Percentiles rank a stretch among this genome's conserved stretches.
Evolutionary conservation across 2,888 invertebrate genomes (phyloP).

Genomic region (Eupsilia transversa): DNA sequence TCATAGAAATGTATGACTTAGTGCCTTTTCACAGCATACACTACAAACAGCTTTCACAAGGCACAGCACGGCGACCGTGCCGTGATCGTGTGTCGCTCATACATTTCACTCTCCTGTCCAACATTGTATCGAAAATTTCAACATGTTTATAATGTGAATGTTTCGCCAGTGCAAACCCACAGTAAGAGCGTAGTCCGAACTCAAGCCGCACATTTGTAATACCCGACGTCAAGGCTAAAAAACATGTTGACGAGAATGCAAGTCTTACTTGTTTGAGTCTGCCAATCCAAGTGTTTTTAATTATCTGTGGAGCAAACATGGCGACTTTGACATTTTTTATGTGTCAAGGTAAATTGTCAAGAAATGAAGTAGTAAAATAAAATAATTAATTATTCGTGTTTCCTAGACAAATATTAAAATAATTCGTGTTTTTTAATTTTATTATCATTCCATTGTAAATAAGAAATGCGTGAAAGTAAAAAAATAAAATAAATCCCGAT

Average conservation of each 20-base stretch:
- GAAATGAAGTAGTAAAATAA: slow-evolving; percentile 60
- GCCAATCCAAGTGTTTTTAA: background rate
- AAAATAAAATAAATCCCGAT: slow-evolving; percentile 12
- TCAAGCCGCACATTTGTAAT: background rate
- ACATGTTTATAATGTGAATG: too few species aligned
- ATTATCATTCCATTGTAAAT: slow-evolving; percentile 47
- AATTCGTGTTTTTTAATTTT: slow-evolving; percentile 27
- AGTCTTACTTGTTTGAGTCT: background rate
- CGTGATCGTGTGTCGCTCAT: too few species aligned
- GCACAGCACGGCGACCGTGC: too few species aligned
- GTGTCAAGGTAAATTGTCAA: slow-evolving; percentile 82
- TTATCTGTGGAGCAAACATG: slow-evolving; percentile 64
- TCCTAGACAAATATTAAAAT: slow-evolving; percentile 32
- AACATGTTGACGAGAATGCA: slow-evolving; percentile 34
- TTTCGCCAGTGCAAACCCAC: too few species aligned
- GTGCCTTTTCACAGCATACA: too few species aligned
- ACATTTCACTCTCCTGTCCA: too few species aligned
- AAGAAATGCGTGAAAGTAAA: slow-evolving; percentile 25
- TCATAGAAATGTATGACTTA: too few species aligned
- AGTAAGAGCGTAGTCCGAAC: too few species aligned
- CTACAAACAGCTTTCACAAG: too few species aligned
- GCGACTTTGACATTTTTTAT: slow-evolving; percentile 75
- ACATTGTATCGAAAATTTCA: too few species aligned
- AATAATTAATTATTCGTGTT: slow-evolving; percentile 49
- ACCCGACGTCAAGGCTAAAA: slow-evolving; percentile 12